A percentile compares a stretch with the other conserved stretches of the same genome.
These are phyloP conservation scores for Orchestia grillus DNA, from an alignment of 1,140 invertebrate genomes.

Conservation along the genomic window DNA sequence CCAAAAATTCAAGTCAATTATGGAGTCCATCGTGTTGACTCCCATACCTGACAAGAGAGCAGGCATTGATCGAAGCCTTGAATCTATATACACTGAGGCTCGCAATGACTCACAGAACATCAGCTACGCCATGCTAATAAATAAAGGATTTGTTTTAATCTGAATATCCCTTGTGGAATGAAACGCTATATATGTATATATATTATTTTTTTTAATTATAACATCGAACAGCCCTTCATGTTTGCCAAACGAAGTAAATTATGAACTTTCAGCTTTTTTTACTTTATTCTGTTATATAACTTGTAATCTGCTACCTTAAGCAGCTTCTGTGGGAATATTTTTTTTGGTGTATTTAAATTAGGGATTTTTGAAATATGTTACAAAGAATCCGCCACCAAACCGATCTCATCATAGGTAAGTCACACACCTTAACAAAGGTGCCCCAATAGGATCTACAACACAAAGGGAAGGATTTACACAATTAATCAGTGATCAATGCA, in stretches of 20 bases:
- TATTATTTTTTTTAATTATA: background rate
- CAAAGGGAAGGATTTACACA: no score
- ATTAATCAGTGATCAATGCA: no score
- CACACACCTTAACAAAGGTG: no score
- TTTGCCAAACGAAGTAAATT: background rate
- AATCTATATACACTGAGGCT: background rate
- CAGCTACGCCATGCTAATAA: background rate
- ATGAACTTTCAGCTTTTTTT: background rate
- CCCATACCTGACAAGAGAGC: background rate
- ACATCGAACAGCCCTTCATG: background rate
- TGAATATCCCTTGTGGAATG: background rate
- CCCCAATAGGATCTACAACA: no score
- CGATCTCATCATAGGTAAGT: no score
- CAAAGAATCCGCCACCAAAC: no score
- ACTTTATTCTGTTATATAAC: no score
- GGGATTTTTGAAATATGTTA: no score
- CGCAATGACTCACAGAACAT: background rate
- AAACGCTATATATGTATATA: background rate
- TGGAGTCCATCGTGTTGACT: background rate
- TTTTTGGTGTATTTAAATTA: no score
- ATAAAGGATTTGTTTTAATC: background rate
- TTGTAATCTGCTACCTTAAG: no score
- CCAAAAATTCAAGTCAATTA: background rate
- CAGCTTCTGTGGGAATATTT: no score
- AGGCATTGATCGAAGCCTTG: background rate